phyloP scores from a whole-genome alignment of 2,113 vertebrate genomes.

The Balaenoptera acutorostrata region DNA sequence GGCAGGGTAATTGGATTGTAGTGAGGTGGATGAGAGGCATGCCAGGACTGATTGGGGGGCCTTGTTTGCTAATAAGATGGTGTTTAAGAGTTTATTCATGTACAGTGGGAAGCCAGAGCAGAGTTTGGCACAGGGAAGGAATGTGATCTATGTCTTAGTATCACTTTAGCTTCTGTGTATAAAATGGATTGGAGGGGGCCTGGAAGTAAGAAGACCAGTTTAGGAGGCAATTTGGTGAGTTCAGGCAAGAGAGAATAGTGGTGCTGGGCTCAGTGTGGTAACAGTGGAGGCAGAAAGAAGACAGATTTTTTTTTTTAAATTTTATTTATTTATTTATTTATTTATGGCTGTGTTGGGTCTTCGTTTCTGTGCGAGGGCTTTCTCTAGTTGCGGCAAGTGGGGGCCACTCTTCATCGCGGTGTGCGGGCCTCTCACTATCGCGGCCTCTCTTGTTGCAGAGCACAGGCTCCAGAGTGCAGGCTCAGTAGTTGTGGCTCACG shows the following conservation, averaged over 20 bases:
- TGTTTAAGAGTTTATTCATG: neutral
- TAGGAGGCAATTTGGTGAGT: neutral
- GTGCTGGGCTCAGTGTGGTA: neutral
- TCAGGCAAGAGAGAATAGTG: neutral
- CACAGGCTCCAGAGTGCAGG: no score
- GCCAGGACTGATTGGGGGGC: neutral
- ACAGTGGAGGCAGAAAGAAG: neutral
- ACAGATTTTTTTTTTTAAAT: no score
- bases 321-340: no score
- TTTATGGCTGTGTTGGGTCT: no score
- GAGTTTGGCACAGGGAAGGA: neutral
- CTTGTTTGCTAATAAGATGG: neutral
- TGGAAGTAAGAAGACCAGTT: neutral
- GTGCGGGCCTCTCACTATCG: no score
- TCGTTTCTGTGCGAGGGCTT: no score
- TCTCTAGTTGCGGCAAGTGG: no score
- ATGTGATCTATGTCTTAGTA: neutral
- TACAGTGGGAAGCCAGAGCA: neutral
- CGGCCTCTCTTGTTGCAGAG: no score
- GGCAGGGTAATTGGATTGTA: neutral
- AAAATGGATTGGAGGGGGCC: neutral
- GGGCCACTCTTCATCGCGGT: no score
- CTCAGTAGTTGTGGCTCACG: no score
- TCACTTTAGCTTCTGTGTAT: neutral
- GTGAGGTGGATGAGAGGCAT: neutral